Percentiles rank a stretch among this genome's conserved stretches.
These are phyloP conservation scores for Tetragonula carbonaria DNA, from an alignment of 2,888 invertebrate genomes.

Conservation along the genomic window DNA sequence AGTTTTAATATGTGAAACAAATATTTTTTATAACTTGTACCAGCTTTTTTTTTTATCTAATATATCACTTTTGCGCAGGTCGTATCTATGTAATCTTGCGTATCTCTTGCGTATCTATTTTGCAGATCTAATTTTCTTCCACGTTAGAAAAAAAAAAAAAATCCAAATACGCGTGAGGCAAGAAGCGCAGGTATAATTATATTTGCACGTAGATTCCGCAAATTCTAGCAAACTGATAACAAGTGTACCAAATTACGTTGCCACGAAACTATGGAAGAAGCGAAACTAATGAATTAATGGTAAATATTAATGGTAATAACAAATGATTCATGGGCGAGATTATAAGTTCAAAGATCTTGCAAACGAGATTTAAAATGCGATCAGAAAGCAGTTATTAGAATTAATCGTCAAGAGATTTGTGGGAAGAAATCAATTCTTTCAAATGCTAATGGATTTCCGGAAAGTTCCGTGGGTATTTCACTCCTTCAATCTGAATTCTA, in stretches of 20 bases:
- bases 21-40: no score
- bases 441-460: background rate
- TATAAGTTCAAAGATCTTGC: background rate
- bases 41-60: no score
- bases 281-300: background rate
- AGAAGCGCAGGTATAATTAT: background rate
- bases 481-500: conserved; percentile 17
- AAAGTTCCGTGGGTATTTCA: background rate
- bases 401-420: background rate
- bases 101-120: no score
- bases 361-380: background rate
- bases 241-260: background rate
- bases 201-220: background rate
- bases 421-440: background rate
- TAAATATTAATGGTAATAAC: background rate
- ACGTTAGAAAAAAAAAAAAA: no score
- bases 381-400: background rate
- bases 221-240: background rate
- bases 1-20: no score
- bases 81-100: no score
- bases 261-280: background rate
- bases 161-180: no score
- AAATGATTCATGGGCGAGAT: background rate
- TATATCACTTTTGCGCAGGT: no score
- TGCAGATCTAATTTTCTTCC: no score